Evolutionary conservation across 92 coral and sea anemone genomes (phyloP), one percentile per base, ranked within the genome.

Genomic region (Porites cylindrica): DNA sequence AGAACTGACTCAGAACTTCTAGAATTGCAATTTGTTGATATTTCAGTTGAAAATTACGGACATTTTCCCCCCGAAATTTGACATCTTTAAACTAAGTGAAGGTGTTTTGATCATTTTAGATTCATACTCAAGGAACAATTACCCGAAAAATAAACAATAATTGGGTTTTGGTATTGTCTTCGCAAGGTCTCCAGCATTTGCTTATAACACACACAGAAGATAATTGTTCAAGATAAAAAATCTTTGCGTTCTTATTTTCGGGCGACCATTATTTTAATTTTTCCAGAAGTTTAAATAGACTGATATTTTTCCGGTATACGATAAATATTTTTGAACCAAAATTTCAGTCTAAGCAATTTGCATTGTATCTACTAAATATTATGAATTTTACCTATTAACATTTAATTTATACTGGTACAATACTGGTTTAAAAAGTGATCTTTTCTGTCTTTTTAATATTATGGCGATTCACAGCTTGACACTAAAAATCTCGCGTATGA

Each of bases 281-380:
- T 68, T 70, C 14, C n/a, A 10, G 13, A 47, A 12, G 51, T 24
- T 17, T 29, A 72, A 82, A 72, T 62, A 72, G 72, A 60, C 70
- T 71, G 62, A 71, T 73, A 23, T 70, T 69, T 24, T 23, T 56
- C 4, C 6, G 70, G 62, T 1, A 3, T 43, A 29, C 47, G 12
- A 75, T 47, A 24, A 64, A 74, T 47, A 62, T 62, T 38, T 73
- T 38, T 73, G 61, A 51, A 74, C 14, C 47, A 51, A 75, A 62
- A 83, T 38, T 70, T 58, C 29, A 21, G 69, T 58, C n/a, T 21
- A 50, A n/a, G 50, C 26, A 20, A 83, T 20, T 83, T 74, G 50
- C 64, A 43, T 72, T 83, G 86, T 71, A 83, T 62, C 80, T 24
- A 16, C 62, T 83, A 83, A 73, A 74, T 83, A 65, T 61, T 73